Percentiles rank a stretch among this genome's conserved stretches.
These are phyloP conservation scores for Sialia sialis DNA, from an alignment of 2,113 vertebrate genomes.

Conservation along the genomic window DNA sequence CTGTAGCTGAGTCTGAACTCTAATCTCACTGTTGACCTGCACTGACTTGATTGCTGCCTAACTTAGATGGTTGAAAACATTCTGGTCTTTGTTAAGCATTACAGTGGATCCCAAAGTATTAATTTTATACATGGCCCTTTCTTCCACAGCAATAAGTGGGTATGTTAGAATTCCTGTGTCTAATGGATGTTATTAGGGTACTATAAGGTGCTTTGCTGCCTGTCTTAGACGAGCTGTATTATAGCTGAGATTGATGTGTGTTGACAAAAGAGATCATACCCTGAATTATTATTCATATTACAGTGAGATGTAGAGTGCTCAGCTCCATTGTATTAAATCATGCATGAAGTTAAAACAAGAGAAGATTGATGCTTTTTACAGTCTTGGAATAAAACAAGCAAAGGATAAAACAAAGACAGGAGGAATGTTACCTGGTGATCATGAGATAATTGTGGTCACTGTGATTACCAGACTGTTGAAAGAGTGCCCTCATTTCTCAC, in stretches of 20 bases:
- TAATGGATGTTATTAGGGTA: slow-evolving; percentile 23
- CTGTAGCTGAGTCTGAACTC: background rate
- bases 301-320: background rate
- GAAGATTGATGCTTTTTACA: background rate
- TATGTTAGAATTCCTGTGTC: background rate
- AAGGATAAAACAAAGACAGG: background rate
- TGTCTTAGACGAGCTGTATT: background rate
- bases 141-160: background rate
- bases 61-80: background rate
- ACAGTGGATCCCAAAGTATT: background rate
- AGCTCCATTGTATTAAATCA: background rate
- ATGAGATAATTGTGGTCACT: background rate
- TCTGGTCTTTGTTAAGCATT: background rate
- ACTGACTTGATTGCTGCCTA: background rate
- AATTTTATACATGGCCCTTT: background rate
- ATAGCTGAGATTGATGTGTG: slow-evolving; percentile 42
- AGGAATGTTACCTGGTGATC: background rate
- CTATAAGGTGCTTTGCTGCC: background rate
- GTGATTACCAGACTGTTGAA: background rate
- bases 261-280: slow-evolving; percentile 50
- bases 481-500: background rate
- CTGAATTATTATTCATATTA: slow-evolving; percentile 54
- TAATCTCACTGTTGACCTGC: background rate
- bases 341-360: slow-evolving; percentile 36
- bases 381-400: background rate